Conservation (phyloP, 2,797 vertebrate genomes). For the Epinephelus coioides region DNA sequence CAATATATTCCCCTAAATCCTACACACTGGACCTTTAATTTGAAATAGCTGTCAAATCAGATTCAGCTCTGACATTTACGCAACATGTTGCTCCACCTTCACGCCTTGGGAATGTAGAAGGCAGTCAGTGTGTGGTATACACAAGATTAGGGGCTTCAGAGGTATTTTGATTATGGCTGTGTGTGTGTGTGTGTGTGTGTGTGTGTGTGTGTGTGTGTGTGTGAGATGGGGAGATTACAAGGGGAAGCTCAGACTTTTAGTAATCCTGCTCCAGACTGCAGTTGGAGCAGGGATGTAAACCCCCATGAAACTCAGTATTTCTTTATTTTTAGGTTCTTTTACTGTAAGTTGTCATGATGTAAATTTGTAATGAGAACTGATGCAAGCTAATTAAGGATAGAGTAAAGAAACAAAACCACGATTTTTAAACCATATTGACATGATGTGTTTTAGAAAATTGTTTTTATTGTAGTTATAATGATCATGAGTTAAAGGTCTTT, state of each 20-base stretch:
- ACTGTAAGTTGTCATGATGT: background rate
- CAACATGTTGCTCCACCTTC: slow-evolving; percentile 8
- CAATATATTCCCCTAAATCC: no score
- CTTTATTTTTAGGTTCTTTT: background rate
- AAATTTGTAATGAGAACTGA: background rate
- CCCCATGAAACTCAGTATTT: slow-evolving; percentile 29
- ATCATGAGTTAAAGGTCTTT: background rate
- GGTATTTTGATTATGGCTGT: slow-evolving; percentile 53
- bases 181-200: slow-evolving; percentile 46
- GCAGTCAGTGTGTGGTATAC: slow-evolving; percentile 58
- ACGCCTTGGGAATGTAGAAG: slow-evolving; percentile 8
- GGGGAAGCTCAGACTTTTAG: slow-evolving; percentile 72
- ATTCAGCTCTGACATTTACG: background rate
- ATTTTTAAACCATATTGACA: background rate
- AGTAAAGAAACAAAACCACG: background rate
- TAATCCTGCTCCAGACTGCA: slow-evolving; percentile 79
- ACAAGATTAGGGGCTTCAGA: slow-evolving; percentile 68
- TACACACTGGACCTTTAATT: no score
- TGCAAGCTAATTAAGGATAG: background rate
- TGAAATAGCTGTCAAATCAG: background rate
- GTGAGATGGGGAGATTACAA: slow-evolving; percentile 73
- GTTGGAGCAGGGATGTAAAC: slow-evolving; percentile 49
- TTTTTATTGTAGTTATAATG: background rate
- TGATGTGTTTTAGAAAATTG: background rate
- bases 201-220: slow-evolving; percentile 48